phyloP scores from a whole-genome alignment of 30 jellyfish, hydroid and myxozoan species.

The Hydractinia echinata region DNA sequence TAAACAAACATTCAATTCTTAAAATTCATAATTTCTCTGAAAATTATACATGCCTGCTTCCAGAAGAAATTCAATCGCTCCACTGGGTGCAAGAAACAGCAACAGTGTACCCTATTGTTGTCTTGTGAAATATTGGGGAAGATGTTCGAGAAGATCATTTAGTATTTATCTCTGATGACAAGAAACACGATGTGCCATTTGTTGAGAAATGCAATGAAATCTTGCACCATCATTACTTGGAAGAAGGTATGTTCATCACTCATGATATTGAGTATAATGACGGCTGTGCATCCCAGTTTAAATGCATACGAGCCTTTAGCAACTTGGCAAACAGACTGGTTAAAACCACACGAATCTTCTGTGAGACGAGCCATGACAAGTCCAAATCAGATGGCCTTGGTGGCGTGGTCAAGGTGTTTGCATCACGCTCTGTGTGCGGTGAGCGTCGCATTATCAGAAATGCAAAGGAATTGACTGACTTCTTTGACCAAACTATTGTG shows the following conservation, averaged over 20 bases:
- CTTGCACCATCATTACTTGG: no score
- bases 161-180: neutral
- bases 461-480: neutral
- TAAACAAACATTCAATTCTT: neutral
- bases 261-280: conserved; percentile 23
- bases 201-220: neutral
- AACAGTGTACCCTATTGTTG: conserved; percentile 5
- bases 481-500: neutral
- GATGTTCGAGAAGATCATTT: neutral
- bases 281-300: conserved; percentile 17
- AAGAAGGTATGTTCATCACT: no score
- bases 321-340: neutral
- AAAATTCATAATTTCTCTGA: neutral
- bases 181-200: neutral
- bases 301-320: no score
- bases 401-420: conserved; percentile 1
- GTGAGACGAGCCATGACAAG: conserved; percentile 16
- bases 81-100: conserved; percentile 6
- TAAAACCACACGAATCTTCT: neutral
- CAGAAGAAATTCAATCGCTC: conserved; percentile 24
- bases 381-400: conserved; percentile 22
- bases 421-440: conserved; percentile 1
- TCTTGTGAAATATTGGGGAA: neutral
- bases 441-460: neutral
- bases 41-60: conserved; percentile 8